Evolutionary conservation across 2,797 vertebrate genomes (phyloP).

Genomic region (Natrix natrix): DNA sequence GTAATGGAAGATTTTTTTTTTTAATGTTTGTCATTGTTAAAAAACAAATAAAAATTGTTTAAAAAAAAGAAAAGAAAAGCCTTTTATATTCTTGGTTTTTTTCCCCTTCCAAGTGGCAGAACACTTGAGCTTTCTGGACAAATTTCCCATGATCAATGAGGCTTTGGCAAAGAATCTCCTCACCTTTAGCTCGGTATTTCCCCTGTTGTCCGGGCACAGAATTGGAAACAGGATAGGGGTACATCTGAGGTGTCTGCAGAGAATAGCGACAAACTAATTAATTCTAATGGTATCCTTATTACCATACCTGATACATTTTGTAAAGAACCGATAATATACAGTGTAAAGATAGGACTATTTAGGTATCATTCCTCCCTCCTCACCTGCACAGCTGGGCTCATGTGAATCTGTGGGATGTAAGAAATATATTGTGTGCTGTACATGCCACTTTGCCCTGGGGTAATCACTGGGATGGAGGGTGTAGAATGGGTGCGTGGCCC

Average conservation of each 20-base stretch:
- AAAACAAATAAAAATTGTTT: too few species aligned
- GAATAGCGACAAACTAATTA: neutral
- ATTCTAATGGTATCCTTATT: too few species aligned
- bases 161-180: slow-evolving; percentile 1
- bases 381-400: slow-evolving; percentile 86
- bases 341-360: neutral
- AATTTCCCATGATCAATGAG: neutral
- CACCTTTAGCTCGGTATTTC: slow-evolving; percentile 88
- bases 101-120: neutral
- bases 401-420: slow-evolving; percentile 80
- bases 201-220: slow-evolving; percentile 82
- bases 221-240: slow-evolving; percentile 83
- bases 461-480: slow-evolving; percentile 83
- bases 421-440: slow-evolving; percentile 85
- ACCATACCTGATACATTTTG: neutral
- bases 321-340: neutral
- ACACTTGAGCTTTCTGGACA: neutral
- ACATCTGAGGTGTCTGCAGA: slow-evolving; percentile 83
- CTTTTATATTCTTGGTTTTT: too few species aligned
- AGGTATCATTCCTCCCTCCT: neutral
- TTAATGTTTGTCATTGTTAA: too few species aligned
- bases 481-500: slow-evolving; percentile 83
- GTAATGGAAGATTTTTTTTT: too few species aligned
- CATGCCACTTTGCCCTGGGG: slow-evolving; percentile 80
- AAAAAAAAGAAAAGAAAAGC: neutral